Conservation (phyloP, 2,888 invertebrate species). For the Barypeithes pellucidus region DNA sequence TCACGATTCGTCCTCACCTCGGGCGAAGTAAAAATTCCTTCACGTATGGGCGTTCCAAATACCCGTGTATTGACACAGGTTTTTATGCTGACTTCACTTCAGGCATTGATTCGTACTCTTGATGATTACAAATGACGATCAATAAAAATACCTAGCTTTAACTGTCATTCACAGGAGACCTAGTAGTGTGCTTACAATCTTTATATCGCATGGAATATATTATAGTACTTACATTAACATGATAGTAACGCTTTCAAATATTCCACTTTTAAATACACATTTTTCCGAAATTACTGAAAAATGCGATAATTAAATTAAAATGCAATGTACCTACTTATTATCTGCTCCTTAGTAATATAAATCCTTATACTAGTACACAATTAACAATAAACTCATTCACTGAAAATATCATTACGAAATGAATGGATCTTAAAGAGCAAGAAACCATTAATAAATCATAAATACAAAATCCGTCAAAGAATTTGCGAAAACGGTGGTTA, state of each 20-base stretch:
- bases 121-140: slow-evolving; percentile 31
- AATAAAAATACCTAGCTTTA: slow-evolving; percentile 18
- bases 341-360: too few species aligned
- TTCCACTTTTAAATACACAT: too few species aligned
- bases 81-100: slow-evolving; percentile 23
- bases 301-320: too few species aligned
- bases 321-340: too few species aligned
- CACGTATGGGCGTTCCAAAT: slow-evolving; percentile 27
- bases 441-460: slow-evolving; percentile 20
- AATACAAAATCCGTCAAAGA: slow-evolving; percentile 7
- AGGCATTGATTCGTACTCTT: slow-evolving; percentile 30
- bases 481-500: slow-evolving; percentile 29
- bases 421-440: neutral
- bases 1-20: slow-evolving; percentile 8
- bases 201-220: neutral
- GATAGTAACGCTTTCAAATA: too few species aligned
- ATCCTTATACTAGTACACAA: too few species aligned
- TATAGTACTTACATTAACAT: too few species aligned
- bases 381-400: too few species aligned
- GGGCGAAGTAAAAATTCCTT: slow-evolving; percentile 21
- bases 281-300: too few species aligned
- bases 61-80: slow-evolving; percentile 33
- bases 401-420: neutral
- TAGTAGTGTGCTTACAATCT: slow-evolving; percentile 2
- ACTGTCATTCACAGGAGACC: neutral